Conservation (phyloP, 35 echinoderm and acorn worm species). For the Eucidaris tribuloides region DNA sequence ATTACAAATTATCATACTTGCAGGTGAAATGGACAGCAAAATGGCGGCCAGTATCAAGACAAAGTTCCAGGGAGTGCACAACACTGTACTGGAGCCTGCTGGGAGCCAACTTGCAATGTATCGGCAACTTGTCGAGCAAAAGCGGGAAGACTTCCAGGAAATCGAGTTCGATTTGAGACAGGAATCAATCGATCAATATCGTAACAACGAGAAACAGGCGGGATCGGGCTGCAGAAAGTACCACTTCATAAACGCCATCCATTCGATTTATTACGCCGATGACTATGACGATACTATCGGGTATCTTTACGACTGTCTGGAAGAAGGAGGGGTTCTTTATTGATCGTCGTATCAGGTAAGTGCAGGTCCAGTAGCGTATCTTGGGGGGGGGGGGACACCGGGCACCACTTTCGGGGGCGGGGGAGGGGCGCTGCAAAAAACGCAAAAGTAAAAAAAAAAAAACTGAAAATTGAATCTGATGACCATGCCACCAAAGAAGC, state of each 20-base stretch:
- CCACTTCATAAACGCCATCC: conserved; percentile 81
- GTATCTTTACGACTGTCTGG: conserved; percentile 53
- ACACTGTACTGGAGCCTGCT: conserved; percentile 63
- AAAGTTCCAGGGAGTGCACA: conserved; percentile 24
- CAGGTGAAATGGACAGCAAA: conserved; percentile 67
- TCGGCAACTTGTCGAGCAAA: conserved; percentile 9
- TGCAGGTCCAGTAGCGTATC: neutral
- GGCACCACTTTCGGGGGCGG: too few species aligned
- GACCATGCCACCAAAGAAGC: too few species aligned
- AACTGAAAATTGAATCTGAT: too few species aligned
- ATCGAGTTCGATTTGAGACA: conserved; percentile 45
- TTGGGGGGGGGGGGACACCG: too few species aligned
- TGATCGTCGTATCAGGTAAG: conserved; percentile 25
- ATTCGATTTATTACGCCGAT: conserved; percentile 64
- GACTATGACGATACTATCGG: conserved; percentile 19
- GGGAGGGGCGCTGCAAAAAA: too few species aligned
- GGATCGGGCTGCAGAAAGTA: neutral
- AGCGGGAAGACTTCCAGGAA: neutral
- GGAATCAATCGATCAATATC: conserved; percentile 27
- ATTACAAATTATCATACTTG: too few species aligned
- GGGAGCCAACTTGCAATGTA: conserved; percentile 34
- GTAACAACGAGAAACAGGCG: neutral
- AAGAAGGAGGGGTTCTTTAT: conserved; percentile 53
- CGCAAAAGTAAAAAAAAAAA: too few species aligned
- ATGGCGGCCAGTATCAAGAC: conserved; percentile 37